A percentile compares a stretch with the other conserved stretches of the same genome.
These are phyloP conservation scores for Ctenomys sociabilis DNA, from an alignment of 2,113 vertebrate genomes.

Conservation along the genomic window DNA sequence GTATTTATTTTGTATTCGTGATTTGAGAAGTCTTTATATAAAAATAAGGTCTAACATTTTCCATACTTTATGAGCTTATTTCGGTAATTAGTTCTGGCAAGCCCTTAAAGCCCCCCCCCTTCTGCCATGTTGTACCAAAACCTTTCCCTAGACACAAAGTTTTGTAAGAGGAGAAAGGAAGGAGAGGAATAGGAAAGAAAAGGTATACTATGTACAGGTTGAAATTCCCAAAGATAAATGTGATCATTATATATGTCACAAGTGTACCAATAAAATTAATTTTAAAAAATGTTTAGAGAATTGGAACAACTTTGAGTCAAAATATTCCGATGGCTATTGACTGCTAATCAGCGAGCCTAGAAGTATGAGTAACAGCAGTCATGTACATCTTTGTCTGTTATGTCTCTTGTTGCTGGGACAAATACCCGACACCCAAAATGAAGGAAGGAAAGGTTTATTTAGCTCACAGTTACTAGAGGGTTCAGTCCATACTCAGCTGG, in stretches of 20 bases:
- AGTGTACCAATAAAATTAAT: not conserved
- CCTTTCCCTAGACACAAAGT: not conserved
- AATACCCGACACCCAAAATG: too few species aligned
- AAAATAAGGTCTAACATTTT: not conserved
- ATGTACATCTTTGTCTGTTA: not conserved
- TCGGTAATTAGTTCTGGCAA: constrained; percentile 23
- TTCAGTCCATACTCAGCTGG: too few species aligned
- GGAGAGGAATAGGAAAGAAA: not conserved
- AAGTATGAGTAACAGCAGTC: not conserved
- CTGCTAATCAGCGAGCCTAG: not conserved
- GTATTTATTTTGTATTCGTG: constrained; percentile 43
- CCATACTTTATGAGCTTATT: not conserved
- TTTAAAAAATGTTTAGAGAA: not conserved
- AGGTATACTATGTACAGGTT: not conserved
- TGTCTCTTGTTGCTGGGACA: too few species aligned
- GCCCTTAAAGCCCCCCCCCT: not conserved
- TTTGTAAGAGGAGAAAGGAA: not conserved
- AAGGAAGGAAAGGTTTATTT: too few species aligned
- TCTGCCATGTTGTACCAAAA: not conserved
- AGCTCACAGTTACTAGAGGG: too few species aligned
- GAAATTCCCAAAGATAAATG: not conserved
- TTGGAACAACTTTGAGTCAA: constrained; percentile 11
- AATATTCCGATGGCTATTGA: not conserved
- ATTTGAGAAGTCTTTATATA: constrained; percentile 43
- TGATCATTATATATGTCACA: not conserved